These are phyloP conservation scores for Darevskia mixta DNA, from an alignment of 2,797 vertebrate genomes.

Conservation along the genomic window DNA sequence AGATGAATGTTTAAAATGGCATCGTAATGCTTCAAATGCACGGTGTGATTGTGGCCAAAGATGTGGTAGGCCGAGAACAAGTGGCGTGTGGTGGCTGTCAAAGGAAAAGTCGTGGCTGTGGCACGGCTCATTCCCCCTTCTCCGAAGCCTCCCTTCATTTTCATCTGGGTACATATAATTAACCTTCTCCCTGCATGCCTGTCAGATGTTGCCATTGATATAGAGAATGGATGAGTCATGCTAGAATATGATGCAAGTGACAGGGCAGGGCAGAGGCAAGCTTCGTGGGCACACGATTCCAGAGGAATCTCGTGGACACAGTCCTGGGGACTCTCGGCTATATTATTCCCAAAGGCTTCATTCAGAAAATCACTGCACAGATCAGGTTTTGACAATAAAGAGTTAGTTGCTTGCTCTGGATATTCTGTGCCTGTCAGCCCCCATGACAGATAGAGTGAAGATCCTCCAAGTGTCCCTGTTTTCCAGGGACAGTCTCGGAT, in stretches of 20 bases:
- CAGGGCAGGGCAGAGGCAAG: background rate
- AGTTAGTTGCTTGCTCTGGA: no score
- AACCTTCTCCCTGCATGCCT: background rate
- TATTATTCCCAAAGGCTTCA: no score
- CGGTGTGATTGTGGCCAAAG: background rate
- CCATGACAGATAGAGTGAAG: no score
- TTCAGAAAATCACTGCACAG: no score
- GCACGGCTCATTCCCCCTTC: background rate
- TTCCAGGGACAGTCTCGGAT: no score
- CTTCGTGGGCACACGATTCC: background rate
- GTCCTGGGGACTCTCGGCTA: no score
- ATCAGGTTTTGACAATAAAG: no score
- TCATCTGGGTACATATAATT: background rate
- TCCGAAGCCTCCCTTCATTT: background rate
- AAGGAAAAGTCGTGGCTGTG: background rate
- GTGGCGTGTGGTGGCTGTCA: background rate
- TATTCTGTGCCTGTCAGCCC: no score
- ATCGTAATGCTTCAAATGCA: no score
- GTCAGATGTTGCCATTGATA: background rate
- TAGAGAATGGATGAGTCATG: background rate
- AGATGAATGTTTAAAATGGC: no score
- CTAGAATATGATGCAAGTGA: background rate
- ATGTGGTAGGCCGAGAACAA: background rate
- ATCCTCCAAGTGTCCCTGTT: no score
- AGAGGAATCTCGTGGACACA: background rate